phyloP scores from a whole-genome alignment of 2,888 invertebrate species.

The Agonum fuliginosum region DNA sequence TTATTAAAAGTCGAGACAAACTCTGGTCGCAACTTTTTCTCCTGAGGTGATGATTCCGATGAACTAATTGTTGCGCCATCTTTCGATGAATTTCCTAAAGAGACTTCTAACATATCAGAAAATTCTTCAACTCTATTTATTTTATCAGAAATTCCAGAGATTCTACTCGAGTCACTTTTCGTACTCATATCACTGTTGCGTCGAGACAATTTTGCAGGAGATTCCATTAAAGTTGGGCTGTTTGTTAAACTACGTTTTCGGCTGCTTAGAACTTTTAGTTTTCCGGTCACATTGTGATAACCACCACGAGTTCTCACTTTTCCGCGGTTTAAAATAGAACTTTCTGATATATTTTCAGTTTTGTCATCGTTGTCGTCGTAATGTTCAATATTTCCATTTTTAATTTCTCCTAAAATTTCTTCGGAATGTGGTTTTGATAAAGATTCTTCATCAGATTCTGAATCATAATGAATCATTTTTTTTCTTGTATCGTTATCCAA shows the following conservation, averaged over 20 bases:
- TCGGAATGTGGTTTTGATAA: neutral
- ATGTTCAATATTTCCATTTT: slow-evolving; percentile 60
- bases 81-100: slow-evolving; percentile 64
- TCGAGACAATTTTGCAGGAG: slow-evolving; percentile 62
- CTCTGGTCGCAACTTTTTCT: slow-evolving; percentile 34
- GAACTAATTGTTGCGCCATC: slow-evolving; percentile 63
- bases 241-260: slow-evolving; percentile 57
- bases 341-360: slow-evolving; percentile 40
- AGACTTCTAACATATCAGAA: slow-evolving; percentile 68
- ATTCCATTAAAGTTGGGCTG: slow-evolving; percentile 59
- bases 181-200: slow-evolving; percentile 67
- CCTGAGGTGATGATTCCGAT: slow-evolving; percentile 62
- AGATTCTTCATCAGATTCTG: slow-evolving; percentile 54
- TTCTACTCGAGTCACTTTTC: slow-evolving; percentile 66
- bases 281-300: slow-evolving; percentile 61
- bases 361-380: slow-evolving; percentile 62
- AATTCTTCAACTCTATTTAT: slow-evolving; percentile 67
- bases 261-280: slow-evolving; percentile 61
- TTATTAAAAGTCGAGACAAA: slow-evolving; percentile 45
- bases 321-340: slow-evolving; percentile 52
- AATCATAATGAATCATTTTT: slow-evolving; percentile 46
- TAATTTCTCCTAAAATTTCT: slow-evolving; percentile 45
- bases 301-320: slow-evolving; percentile 62
- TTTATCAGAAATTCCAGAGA: slow-evolving; percentile 67
- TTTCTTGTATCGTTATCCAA: slow-evolving; percentile 48